Evolutionary conservation across 2,113 vertebrate species (phyloP), one percentile per base, ranked within the genome.

Genomic region (Chaetorhynchus papuensis): DNA sequence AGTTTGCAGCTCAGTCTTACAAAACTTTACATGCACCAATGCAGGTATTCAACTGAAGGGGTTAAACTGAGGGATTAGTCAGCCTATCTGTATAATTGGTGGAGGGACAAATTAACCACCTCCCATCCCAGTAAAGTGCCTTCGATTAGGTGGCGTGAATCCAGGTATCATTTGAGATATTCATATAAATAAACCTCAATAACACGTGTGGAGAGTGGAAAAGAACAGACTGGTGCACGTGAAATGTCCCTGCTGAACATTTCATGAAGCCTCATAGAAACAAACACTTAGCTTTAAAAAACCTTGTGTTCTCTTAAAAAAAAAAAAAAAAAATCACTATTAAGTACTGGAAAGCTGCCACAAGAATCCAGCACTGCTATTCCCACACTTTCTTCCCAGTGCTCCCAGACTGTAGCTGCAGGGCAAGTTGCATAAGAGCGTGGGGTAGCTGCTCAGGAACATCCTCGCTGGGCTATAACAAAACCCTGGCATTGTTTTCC

Each of bases 371-470:
- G 80, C 39, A 11, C 80, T 80, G 49, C 0, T 71, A 84, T 94
- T 97, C 95, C 92, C 96, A 93, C 89, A 94, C 54, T 45, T 79
- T 85, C 83, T 94, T 64, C 33, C 50, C 41, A 8, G 18, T 71
- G 44, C 61, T 96, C 61, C 56, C 83, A 92, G 95, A 94, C 89
- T 74, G 39, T 85, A 76, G 89, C 95, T 95, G 83, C 89, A 92
- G 94, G 89, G 86, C 59, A 79, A n/a, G 45, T 95, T 97, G 77
- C 66, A 8, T 89, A 93, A 96, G 74, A 91, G 65, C 1, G 0
- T 45, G 45, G 76, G 44, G 64, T 89, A 94, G 92, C 92, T 92
- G 77, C 92, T 91, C 70, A 63, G 77, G 59, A 92, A 66, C 61
- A 82, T 70, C 86, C 83, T 89, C 1, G 2, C 81, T 61, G 41